Evolutionary conservation across 2,888 invertebrate species (phyloP), one percentile per base, ranked within the genome.

Genomic region (Amiota mariae): DNA sequence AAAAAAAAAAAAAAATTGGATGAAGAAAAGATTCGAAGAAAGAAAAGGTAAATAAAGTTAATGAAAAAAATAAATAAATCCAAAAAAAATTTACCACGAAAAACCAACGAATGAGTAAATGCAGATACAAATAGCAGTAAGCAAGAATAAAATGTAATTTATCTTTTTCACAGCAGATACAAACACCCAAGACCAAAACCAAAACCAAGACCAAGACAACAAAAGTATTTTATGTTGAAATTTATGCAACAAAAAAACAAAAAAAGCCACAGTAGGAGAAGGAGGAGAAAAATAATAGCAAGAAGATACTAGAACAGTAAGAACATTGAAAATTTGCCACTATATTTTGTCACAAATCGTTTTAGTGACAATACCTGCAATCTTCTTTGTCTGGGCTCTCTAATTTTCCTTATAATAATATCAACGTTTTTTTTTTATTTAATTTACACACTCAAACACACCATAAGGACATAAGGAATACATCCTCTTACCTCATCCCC

Each of bases 71-170:
- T 6, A 36, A 36, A 36, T 6, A 36, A 36, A 36, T 36, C 2
- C 1, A 36, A 36, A 36, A 36, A 6, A 36, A 36, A 36, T 0
- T 6, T 6, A 36, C 3, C 36, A 36, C 2, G 36, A 6, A 36
- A 36, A 36, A 36, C 36, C 36, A 6, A 36, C 3, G 36, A 36
- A 36, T 36, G 36, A 36, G 36, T 36, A 59, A 6, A 18, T 59
- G 12, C n/a, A 56, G 56, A 56, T n/a, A 56, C 59, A 59, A 59
- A 66, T 20, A 66, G n/a, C 66, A 48, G 18, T 49, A 36, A 66
- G 6, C 49, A 15, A 48, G 18, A 66, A 48, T 20, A 66, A 66
- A 66, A 66, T 66, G 66, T 66, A 66, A 66, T 66, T 66, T 66
- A 66, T 66, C 66, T 66, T 66, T 48, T 66, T 66, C 48, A 18